Conservation (phyloP, 2,888 invertebrate genomes). For the Pseudococcus jackbeardsleyi region DNA sequence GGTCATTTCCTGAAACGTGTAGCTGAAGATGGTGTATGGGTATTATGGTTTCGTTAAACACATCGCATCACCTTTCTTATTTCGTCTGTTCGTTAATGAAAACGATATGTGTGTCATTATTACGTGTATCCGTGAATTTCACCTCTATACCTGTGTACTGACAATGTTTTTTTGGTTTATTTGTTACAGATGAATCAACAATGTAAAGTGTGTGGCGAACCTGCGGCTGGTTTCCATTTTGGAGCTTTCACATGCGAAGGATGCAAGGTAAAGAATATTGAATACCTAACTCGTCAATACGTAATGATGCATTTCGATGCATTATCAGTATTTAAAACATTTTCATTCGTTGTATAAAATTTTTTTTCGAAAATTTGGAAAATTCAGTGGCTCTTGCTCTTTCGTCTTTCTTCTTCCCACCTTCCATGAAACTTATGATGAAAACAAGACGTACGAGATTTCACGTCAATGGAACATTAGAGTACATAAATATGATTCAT, state of each 20-base stretch:
- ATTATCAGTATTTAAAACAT: too few relatives aligned
- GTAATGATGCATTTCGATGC: too few relatives aligned
- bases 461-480: too few relatives aligned
- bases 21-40: not conserved
- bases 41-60: not conserved
- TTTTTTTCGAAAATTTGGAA: too few relatives aligned
- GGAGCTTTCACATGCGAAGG: constrained; percentile 97
- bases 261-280: constrained; percentile 82
- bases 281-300: not conserved
- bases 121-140: constrained; percentile 15
- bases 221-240: constrained; percentile 95
- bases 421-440: too few relatives aligned
- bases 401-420: too few relatives aligned
- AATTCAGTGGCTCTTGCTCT: too few relatives aligned
- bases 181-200: constrained; percentile 92
- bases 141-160: not conserved
- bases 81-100: not conserved
- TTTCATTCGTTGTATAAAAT: too few relatives aligned
- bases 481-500: too few relatives aligned
- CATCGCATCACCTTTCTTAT: not conserved
- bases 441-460: too few relatives aligned
- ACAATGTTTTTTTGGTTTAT: not conserved
- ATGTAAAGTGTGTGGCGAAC: constrained; percentile 96
- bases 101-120: not conserved
- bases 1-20: constrained; percentile 28